These are phyloP conservation scores for Lasioglossum marginatum DNA, from an alignment of 2,888 invertebrate species.

Conservation along the genomic window DNA sequence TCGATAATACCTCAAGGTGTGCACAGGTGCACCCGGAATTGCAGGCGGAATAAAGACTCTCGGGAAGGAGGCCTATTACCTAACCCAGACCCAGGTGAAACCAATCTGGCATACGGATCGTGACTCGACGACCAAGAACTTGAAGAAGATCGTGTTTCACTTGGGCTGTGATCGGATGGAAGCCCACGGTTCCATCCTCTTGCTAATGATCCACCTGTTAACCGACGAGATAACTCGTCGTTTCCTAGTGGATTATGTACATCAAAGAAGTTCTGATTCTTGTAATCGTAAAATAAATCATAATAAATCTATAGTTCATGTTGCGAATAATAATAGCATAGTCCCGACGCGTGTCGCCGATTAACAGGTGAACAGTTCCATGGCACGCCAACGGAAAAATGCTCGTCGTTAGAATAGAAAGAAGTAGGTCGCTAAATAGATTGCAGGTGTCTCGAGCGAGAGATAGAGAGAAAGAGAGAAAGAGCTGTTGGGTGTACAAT, in stretches of 20 bases:
- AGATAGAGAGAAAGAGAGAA: not conserved
- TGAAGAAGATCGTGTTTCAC: slow-evolving; percentile 33
- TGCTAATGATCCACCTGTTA: not conserved
- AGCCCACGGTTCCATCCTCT: slow-evolving; percentile 35
- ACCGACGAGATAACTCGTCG: not conserved
- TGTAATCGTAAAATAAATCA: no score
- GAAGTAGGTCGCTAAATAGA: slow-evolving; percentile 19
- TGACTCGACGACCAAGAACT: not conserved
- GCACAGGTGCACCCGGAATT: slow-evolving; percentile 61
- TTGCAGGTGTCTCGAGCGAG: slow-evolving; percentile 9
- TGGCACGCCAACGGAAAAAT: slow-evolving; percentile 30
- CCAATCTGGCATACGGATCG: slow-evolving; percentile 7
- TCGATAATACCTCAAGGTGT: slow-evolving; percentile 45
- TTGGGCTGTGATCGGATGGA: slow-evolving; percentile 7
- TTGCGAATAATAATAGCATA: not conserved
- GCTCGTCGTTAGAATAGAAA: slow-evolving; percentile 7
- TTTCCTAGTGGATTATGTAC: no score
- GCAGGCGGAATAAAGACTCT: slow-evolving; percentile 58
- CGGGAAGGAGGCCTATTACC: slow-evolving; percentile 48
- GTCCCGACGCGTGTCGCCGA: not conserved
- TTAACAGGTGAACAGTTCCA: not conserved
- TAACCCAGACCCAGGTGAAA: slow-evolving; percentile 41
- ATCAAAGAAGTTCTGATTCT: no score
- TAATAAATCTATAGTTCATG: not conserved
- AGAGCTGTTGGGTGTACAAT: not conserved